Base-by-base conservation (phyloP, 2,113 vertebrate species). In the Catharus minimus region DNA sequence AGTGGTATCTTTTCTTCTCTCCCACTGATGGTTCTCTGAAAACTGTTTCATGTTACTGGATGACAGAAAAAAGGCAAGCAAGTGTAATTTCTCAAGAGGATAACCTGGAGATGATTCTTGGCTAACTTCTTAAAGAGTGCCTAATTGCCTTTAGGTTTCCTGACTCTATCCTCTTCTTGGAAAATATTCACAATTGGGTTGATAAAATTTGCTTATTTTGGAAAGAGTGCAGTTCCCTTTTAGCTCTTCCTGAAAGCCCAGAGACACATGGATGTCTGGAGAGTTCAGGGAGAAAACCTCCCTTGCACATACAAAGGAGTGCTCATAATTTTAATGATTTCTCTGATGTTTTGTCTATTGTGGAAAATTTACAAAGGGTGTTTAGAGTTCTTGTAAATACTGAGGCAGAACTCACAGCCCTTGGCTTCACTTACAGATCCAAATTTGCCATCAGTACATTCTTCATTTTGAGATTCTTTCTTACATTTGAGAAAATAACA, bases 261-360 rank as follows among this genome's bases (percentile, higher is more conserved):
- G 73, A 68, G 64, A 69, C 52, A 50, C 38, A 13, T 10, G 69
- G 32, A 49, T 58, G 60, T 44, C 78, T 72, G 43, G 36, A 82
- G 85, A 65, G 52, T 32, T 61, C 9, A 1, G 46, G 83, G 67
- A 53, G 39, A 71, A 91, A 96, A 56, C 43, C 69, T 90, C 81
- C 90, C 36, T 83, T 91, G 49, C 20, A 89, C 47, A 81, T 41
- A 62, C n/a, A 64, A 71, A 86, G 44, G 50, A 33, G 22, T 53
- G 30, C 50, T 95, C 56, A 49, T 73, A 49, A 67, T 89, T 61
- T 65, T 73, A 76, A 50, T 72, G 89, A 71, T 82, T 89, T 71
- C 72, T 79, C 79, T 92, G 58, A 77, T 92, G 92, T 94, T 95
- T 92, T 92, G 91, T 90, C 94, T 93, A 55, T 77, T 64, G 88